A percentile compares a stretch with the other conserved stretches of the same genome.
phyloP scores from a whole-genome alignment of 2,113 vertebrate genomes.

The Agapornis roseicollis region DNA sequence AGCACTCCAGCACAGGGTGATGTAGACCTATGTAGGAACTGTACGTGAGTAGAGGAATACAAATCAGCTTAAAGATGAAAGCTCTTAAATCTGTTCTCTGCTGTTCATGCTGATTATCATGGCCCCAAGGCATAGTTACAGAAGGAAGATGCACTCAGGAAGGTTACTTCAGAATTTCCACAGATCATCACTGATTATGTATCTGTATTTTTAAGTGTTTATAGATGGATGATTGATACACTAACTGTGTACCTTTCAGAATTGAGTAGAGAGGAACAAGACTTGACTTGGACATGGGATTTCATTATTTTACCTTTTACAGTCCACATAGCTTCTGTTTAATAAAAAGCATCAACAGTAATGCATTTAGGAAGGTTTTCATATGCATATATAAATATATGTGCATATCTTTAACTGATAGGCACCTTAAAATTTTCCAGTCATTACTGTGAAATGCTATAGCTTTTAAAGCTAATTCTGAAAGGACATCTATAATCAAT shows the following conservation, averaged over 20 bases:
- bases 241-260: not conserved
- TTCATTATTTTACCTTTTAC: conserved; percentile 9
- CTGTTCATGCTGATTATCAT: conserved; percentile 13
- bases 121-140: conserved; percentile 24
- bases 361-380: not conserved
- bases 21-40: not conserved
- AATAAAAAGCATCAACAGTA: not conserved
- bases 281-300: not conserved
- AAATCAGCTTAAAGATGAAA: conserved; percentile 47
- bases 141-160: conserved; percentile 10
- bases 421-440: not conserved
- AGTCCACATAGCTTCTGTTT: not conserved
- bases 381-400: not conserved
- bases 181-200: conserved; percentile 38
- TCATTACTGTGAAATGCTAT: not conserved
- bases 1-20: not conserved
- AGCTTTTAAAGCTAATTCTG: not conserved
- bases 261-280: not conserved
- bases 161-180: conserved; percentile 48
- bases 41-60: not conserved
- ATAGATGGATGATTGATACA: not conserved
- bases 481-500: conserved; percentile 35
- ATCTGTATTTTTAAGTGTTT: conserved; percentile 33
- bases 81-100: conserved; percentile 36
- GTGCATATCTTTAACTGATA: conserved; percentile 2